Evolutionary conservation across 2,113 vertebrate genomes (phyloP), one percentile per base, ranked within the genome.

Genomic region (Pithys albifrons): DNA sequence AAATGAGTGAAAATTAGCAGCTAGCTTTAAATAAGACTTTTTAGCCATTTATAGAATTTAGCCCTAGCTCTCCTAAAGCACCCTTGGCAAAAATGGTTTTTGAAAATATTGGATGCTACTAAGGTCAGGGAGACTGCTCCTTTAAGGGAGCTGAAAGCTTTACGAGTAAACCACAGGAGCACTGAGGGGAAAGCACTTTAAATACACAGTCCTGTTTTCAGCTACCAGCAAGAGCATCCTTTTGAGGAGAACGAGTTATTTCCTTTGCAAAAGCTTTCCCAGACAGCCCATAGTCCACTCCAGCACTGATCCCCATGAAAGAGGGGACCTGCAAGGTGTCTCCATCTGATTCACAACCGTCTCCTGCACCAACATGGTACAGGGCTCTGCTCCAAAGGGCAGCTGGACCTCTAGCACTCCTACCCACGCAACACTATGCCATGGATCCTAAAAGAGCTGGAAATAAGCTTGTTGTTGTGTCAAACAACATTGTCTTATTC

Each of bases 141-240:
- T 82, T 10, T 69, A 59, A 72, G 29, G 15, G 49, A 70, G 20
- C 17, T 1, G 1, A 69, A 7, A 57, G 41, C 33, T 92, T 76
- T 65, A 46, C 25, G 80, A 45, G 19, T 19, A 80, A 92, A 66
- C 14, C 24, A 62, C 2, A 0, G 16, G 23, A 83, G 9, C 25
- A 64, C 28, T 7, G 20, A 4, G 4, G 4, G 4, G 2, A 88
- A 76, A 61, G 20, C 0, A 0, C 39, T 77, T 86, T 55, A 70
- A 55, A 77, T 64, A 20, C 9, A 66, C 12, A 67, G n/a, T 7
- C 55, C 46, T 39, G 14, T 29, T 69, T 91, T 48, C 76, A 77
- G 59, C 70, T 49, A 43, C 43, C 54, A 83, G 23, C 4, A 2
- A 8, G 5, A 61, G 25, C 14, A 62, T 18, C 12, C 14, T 80